These are phyloP conservation scores for Apis cerana DNA, from an alignment of 1,140 invertebrate genomes.

Conservation along the genomic window DNA sequence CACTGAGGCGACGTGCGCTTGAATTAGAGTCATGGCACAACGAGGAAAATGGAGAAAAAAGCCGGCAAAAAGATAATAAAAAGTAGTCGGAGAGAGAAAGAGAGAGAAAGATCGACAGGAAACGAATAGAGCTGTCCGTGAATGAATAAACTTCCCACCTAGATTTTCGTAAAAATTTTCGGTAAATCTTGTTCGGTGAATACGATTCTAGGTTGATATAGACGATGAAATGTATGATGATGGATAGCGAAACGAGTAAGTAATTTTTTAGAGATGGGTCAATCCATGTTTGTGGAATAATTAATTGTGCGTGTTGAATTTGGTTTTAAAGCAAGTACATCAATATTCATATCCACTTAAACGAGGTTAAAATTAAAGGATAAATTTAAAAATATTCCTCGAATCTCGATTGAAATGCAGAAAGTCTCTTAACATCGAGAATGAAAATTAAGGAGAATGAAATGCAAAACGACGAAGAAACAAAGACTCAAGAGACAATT, in stretches of 20 bases:
- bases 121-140: neutral
- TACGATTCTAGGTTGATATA: no score
- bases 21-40: constrained; percentile 23
- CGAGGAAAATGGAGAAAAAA: constrained; percentile 4
- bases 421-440: neutral
- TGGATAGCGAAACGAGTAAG: neutral
- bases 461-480: constrained; percentile 7
- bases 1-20: constrained; percentile 18
- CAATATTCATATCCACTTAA: no score
- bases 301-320: no score
- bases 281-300: no score
- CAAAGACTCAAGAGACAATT: neutral
- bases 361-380: neutral
- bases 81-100: neutral
- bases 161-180: neutral
- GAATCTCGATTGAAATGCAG: constrained; percentile 24
- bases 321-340: neutral
- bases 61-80: constrained; percentile 1
- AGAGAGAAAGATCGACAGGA: neutral
- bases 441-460: neutral
- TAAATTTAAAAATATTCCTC: neutral
- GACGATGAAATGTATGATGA: no score
- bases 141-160: constrained; percentile 13
- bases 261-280: neutral
- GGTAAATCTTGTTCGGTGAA: neutral